phyloP scores from a whole-genome alignment of 2,888 invertebrate species.

The Archips xylosteana region DNA sequence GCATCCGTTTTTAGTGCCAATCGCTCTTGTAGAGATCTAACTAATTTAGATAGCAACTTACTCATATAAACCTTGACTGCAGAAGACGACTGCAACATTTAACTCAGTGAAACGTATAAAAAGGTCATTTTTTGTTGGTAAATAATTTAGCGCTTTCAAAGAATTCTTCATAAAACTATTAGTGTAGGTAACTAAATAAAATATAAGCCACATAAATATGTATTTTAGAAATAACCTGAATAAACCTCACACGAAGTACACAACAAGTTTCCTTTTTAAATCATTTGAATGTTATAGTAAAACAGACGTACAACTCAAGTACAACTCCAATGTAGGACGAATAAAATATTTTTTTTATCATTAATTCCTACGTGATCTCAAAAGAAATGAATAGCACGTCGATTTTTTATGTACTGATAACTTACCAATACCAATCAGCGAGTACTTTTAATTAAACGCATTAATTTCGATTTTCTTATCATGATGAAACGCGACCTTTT shows the following conservation, averaged over 20 bases:
- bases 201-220: no score
- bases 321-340: background rate
- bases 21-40: background rate
- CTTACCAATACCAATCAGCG: conserved; percentile 45
- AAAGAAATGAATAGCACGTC: conserved; percentile 37
- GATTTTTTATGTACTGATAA: conserved; percentile 45
- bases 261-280: no score
- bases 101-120: no score
- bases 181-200: no score
- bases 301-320: background rate
- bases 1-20: background rate
- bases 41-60: background rate
- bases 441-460: conserved; percentile 50
- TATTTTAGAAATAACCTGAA: no score
- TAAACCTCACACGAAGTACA: no score
- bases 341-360: background rate
- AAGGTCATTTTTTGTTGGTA: no score
- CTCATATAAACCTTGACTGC: no score
- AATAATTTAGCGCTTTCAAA: no score
- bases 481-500: conserved; percentile 58
- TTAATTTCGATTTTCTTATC: conserved; percentile 59
- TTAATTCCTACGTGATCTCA: conserved; percentile 40
- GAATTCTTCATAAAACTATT: no score
- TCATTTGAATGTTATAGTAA: no score
- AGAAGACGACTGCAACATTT: no score